Conservation (phyloP, 2,113 vertebrate genomes). For the Antechinus flavipes region DNA sequence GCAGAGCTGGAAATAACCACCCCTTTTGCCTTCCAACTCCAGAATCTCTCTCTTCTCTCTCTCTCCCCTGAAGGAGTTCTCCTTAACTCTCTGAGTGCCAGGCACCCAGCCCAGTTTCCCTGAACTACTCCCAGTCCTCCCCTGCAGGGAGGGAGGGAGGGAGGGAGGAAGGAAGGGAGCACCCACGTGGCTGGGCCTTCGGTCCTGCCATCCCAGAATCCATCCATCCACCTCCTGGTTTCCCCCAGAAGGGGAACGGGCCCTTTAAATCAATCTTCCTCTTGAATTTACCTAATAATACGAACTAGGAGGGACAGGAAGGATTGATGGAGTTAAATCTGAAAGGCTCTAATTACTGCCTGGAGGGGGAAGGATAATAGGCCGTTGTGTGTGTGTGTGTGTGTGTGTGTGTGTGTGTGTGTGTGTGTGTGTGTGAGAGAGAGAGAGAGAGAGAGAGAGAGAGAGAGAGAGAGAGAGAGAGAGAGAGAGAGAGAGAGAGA, state of each 20-base stretch:
- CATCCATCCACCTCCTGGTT: not conserved
- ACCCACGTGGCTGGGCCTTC: not conserved
- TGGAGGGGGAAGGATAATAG: slow-evolving; percentile 7
- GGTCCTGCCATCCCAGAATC: not conserved
- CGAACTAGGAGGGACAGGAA: not conserved
- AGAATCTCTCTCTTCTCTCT: not conserved
- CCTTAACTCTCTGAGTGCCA: not conserved
- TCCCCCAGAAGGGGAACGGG: not conserved
- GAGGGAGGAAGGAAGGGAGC: not conserved
- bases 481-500: not conserved
- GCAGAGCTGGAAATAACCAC: slow-evolving; percentile 3
- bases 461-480: not conserved
- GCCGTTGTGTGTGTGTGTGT: not conserved
- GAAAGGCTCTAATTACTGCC: slow-evolving; percentile 1
- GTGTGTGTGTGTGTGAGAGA: not conserved
- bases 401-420: slow-evolving; percentile 13
- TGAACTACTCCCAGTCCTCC: not conserved
- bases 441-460: not conserved
- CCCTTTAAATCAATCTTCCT: slow-evolving; percentile 27
- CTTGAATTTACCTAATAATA: not conserved
- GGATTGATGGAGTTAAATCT: slow-evolving; percentile 58
- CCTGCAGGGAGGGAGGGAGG: not conserved
- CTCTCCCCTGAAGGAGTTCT: not conserved
- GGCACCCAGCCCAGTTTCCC: not conserved
- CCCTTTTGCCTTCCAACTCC: slow-evolving; percentile 1